Conservation (phyloP, 2,797 vertebrate genomes). For the Otolemur crassicaudatus region DNA sequence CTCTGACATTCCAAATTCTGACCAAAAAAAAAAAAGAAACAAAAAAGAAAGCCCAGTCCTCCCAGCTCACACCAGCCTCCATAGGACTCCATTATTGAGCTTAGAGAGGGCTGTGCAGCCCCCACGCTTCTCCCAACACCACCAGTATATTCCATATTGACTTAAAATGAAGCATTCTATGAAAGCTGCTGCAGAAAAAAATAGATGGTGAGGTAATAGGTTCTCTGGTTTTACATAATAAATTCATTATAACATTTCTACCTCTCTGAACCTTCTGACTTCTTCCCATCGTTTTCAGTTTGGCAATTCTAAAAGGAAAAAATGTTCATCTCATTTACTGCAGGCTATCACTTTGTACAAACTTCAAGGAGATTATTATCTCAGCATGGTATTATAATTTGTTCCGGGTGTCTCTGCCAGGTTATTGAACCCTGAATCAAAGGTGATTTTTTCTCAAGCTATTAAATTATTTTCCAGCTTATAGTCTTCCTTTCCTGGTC, state of each 20-base stretch:
- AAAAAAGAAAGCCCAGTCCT: not conserved
- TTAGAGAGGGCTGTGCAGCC: not conserved
- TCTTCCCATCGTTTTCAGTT: not conserved
- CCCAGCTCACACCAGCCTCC: not conserved
- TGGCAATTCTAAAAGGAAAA: not conserved
- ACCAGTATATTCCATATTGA: not conserved
- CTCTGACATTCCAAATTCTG: not conserved
- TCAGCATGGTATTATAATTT: not conserved
- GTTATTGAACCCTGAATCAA: not conserved
- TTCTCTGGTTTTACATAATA: not conserved
- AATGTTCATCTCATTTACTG: not conserved
- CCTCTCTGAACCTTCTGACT: not conserved
- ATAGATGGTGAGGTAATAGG: not conserved
- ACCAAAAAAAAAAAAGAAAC: not conserved
- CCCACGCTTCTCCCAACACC: rapidly evolving
- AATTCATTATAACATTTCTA: not conserved
- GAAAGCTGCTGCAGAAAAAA: not conserved
- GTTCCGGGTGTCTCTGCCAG: not conserved
- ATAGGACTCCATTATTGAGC: not conserved
- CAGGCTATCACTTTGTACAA: not conserved
- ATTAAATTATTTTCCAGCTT: not conserved
- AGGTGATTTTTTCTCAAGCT: not conserved
- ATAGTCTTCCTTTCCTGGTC: not conserved
- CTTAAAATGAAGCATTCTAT: not conserved
- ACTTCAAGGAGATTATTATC: constrained; percentile 31